phyloP scores from a whole-genome alignment of 92 coral and sea anemone genomes.

The Pocillopora grandis region DNA sequence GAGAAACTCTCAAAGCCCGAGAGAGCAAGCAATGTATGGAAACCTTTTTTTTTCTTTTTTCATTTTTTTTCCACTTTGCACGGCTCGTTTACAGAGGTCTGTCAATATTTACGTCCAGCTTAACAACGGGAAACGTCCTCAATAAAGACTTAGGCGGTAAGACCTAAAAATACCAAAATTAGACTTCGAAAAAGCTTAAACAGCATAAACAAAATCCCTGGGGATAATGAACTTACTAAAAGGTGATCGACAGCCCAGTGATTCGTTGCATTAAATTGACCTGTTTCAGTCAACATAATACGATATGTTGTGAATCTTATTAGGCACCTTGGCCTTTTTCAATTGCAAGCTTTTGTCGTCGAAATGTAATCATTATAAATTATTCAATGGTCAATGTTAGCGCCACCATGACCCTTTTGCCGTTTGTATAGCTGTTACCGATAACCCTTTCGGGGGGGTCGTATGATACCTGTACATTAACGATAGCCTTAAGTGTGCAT shows the following conservation, averaged over 20 bases:
- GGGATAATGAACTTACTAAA: not conserved
- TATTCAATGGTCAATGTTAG: not conserved
- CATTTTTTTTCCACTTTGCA: not conserved
- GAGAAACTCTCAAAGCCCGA: too few relatives aligned
- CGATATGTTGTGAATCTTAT: not conserved
- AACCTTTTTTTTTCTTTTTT: too few relatives aligned
- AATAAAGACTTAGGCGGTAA: too few relatives aligned
- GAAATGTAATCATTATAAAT: not conserved
- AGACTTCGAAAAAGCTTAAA: too few relatives aligned
- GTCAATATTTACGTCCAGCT: constrained; percentile 4
- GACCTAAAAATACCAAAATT: too few relatives aligned
- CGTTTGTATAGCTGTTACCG: too few relatives aligned
- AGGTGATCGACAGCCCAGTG: not conserved
- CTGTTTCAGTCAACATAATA: not conserved
- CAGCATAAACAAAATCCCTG: too few relatives aligned
- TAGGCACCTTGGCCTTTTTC: not conserved
- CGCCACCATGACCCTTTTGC: not conserved
- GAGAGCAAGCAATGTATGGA: too few relatives aligned
- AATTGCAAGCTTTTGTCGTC: not conserved
- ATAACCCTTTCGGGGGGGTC: too few relatives aligned
- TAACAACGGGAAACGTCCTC: not conserved
- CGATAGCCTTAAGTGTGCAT: too few relatives aligned
- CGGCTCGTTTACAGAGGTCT: not conserved
- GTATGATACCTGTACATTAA: too few relatives aligned
- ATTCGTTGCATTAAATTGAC: not conserved